A percentile compares a stretch with the other conserved stretches of the same genome.
Evolutionary conservation across 2,113 vertebrate genomes (phyloP).

Genomic region (Etheostoma cragini): DNA sequence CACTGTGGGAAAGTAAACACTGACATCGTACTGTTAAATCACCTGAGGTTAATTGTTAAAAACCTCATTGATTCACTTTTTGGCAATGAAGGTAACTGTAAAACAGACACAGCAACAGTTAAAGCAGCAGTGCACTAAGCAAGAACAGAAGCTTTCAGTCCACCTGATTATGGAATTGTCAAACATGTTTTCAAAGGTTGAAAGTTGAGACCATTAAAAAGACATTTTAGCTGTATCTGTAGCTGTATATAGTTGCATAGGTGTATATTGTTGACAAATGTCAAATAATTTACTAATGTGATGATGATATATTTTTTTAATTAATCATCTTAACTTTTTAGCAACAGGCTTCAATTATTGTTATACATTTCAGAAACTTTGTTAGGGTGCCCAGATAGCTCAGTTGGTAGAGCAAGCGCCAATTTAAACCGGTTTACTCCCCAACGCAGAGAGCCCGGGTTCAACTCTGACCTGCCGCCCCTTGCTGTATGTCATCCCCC

Average conservation of each 20-base stretch:
- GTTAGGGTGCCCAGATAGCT: background rate
- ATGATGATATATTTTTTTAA: too few relatives aligned
- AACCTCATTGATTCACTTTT: constrained; percentile 7
- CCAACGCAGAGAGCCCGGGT: too few relatives aligned
- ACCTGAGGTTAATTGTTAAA: constrained; percentile 29
- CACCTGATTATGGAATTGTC: background rate
- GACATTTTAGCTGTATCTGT: background rate
- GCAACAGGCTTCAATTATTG: background rate
- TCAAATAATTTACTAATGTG: background rate
- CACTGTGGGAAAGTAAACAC: constrained; percentile 54
- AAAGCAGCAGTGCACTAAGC: background rate
- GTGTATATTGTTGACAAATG: background rate
- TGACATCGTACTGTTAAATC: constrained; percentile 4
- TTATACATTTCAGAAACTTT: background rate
- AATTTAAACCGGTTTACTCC: too few relatives aligned
- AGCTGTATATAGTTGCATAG: background rate
- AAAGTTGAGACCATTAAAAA: too few relatives aligned
- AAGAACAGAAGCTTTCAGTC: background rate
- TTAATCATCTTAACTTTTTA: background rate
- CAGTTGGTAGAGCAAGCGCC: too few relatives aligned
- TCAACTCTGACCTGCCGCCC: too few relatives aligned
- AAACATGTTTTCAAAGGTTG: background rate
- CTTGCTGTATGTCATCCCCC: too few relatives aligned
- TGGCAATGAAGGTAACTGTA: background rate
- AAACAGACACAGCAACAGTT: background rate